Evolutionary conservation across 2,113 vertebrate species (phyloP).

Genomic region (Ranitomeya imitator): DNA sequence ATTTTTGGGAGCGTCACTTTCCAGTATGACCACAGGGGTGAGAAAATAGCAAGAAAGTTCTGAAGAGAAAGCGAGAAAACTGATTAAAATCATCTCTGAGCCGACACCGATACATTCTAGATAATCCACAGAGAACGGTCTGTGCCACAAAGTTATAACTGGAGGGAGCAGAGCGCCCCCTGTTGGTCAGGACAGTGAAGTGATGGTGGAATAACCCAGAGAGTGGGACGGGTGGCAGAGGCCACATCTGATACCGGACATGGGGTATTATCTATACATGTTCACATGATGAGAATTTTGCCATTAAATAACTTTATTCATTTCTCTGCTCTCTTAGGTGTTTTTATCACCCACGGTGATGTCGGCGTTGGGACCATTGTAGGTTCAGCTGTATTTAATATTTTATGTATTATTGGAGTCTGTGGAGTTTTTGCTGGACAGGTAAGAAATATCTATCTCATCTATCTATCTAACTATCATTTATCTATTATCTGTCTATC

Average conservation of each 20-base stretch:
- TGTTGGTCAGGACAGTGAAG: neutral
- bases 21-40: neutral
- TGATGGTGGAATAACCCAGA: neutral
- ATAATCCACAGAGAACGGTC: neutral
- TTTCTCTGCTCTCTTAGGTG: conserved; percentile 74
- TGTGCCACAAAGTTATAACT: neutral
- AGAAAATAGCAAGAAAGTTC: neutral
- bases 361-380: conserved; percentile 98
- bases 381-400: conserved; percentile 96
- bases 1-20: neutral
- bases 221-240: neutral
- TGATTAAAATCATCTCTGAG: neutral
- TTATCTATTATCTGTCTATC: conserved; percentile 8
- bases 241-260: neutral
- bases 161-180: neutral
- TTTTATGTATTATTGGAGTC: conserved; percentile 95
- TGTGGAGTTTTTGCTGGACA: conserved; percentile 96
- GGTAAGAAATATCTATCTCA: conserved; percentile 73
- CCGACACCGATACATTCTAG: neutral
- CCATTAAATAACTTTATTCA: neutral
- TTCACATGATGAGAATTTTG: neutral
- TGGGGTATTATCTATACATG: neutral
- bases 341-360: conserved; percentile 97
- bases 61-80: neutral
- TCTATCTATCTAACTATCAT: conserved; percentile 1